Base-by-base conservation (phyloP, 2,888 invertebrate species). In the Lomographa bimaculata region DNA sequence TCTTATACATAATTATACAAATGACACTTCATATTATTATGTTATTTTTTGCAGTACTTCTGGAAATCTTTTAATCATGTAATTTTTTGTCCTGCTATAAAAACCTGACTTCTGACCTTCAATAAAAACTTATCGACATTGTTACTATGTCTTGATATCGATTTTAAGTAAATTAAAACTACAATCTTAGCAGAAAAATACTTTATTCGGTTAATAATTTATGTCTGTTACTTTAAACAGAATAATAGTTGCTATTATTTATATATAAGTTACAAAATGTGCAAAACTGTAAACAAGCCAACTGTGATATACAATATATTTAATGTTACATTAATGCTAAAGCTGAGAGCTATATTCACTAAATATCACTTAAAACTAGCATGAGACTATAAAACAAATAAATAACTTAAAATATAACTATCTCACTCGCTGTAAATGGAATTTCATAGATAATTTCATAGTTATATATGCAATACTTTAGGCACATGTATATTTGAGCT, bases 381-480 rank as follows among this genome's bases (percentile, higher is more conserved):
- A 34, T 58, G 49, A 40, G 32, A 28, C 33, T 62, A 51, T 38
- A 49, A 47, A 50, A 57, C 49, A 50, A 54, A 59, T 61, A 52
- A 43, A 46, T 46, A 28, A 50, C 29, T 37, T 50, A 57, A 54
- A 51, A 46, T 50, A 33, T 54, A 48, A 30, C 30, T 6, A 40
- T 41, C 47, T 47, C 44, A 50, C 14, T 14, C 14, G 33, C 39
- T 36, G 28, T 23, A 14, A 18, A 50, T 53, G 50, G 50, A 58
- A 60, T 58, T 50, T 37, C 46, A 50, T 43, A 8, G 38, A 50
- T 57, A 55, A 60, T 54, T 59, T 62, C 56, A 64, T 60, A 32
- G 19, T 50, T 16, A 33, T 38, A 38, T 21, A 37, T 26, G 18
- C 21, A 35, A 43, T 47, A 46, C 39, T 46, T 53, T 54, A 65